These are phyloP conservation scores for Nephrotoma appendiculata DNA, from an alignment of 2,888 invertebrate species.

Conservation along the genomic window DNA sequence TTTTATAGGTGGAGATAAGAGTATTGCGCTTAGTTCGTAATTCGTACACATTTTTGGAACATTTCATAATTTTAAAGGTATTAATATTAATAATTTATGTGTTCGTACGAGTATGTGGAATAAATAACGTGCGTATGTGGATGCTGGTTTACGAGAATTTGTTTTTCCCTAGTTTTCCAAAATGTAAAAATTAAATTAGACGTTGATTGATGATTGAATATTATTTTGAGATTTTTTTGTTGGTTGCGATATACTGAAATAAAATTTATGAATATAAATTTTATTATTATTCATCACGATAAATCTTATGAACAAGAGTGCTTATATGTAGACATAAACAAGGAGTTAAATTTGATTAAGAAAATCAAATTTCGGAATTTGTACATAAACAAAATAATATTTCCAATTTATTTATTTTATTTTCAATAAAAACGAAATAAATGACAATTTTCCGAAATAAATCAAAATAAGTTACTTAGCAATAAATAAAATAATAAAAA, in stretches of 20 bases:
- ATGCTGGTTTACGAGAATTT: neutral
- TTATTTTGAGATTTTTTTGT: neutral
- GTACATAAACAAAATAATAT: neutral
- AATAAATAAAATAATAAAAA: neutral
- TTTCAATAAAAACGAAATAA: neutral
- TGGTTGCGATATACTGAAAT: neutral
- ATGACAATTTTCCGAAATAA: neutral
- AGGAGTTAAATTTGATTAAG: neutral
- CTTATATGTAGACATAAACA: neutral
- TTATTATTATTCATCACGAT: neutral
- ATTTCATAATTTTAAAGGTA: too few relatives aligned
- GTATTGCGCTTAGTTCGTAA: too few relatives aligned
- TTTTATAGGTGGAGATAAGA: too few relatives aligned
- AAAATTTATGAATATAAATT: neutral
- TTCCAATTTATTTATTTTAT: neutral
- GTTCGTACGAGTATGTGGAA: too few relatives aligned
- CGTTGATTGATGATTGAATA: neutral
- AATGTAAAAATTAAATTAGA: neutral
- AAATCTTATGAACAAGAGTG: neutral
- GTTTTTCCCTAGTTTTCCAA: neutral
- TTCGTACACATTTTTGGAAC: too few relatives aligned
- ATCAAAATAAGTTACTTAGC: neutral
- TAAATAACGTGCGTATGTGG: too few relatives aligned
- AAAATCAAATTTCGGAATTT: neutral
- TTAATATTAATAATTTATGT: too few relatives aligned